phyloP scores from a whole-genome alignment of 1,140 invertebrate genomes.

The Riptortus pedestris region DNA sequence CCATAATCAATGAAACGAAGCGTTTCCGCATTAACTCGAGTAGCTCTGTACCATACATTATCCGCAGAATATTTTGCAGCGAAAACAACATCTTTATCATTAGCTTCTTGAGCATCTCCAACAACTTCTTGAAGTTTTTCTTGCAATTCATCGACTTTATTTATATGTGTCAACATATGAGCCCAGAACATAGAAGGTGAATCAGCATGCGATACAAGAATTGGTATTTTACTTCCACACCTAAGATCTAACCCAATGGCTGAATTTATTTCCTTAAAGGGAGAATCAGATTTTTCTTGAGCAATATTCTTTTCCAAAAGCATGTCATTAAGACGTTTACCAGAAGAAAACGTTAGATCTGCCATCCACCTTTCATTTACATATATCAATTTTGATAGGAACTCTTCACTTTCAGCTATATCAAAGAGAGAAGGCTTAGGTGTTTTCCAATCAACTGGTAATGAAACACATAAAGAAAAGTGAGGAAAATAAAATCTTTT shows the following conservation, averaged over 20 bases:
- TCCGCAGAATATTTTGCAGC: constrained; percentile 61
- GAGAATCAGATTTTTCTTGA: neutral
- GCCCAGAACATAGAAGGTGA: constrained; percentile 37
- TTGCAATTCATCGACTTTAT: constrained; percentile 36
- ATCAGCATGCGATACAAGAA: constrained; percentile 35
- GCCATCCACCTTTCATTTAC: constrained; percentile 33
- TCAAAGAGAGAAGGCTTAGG: constrained; percentile 32
- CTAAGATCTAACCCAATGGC: constrained; percentile 10
- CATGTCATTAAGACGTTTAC: constrained; percentile 14
- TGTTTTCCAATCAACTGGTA: constrained; percentile 35
- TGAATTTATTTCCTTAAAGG: constrained; percentile 12
- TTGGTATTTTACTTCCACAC: constrained; percentile 32
- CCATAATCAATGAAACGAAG: constrained; percentile 76
- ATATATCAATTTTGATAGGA: constrained; percentile 35
- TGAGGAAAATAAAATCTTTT: constrained; percentile 44
- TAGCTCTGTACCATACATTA: constrained; percentile 58
- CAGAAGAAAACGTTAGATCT: constrained; percentile 15
- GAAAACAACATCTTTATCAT: constrained; percentile 42
- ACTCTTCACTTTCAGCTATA: constrained; percentile 32
- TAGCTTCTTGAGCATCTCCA: constrained; percentile 43
- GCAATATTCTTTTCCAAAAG: neutral
- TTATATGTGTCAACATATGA: constrained; percentile 30
- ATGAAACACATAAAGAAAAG: constrained; percentile 42
- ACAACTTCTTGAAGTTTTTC: constrained; percentile 46
- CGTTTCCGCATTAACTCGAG: constrained; percentile 36